Percentiles rank a stretch among this genome's conserved stretches.
These are phyloP conservation scores for Lordiphosa clarofinis DNA, from an alignment of 1,140 invertebrate genomes.

Conservation along the genomic window DNA sequence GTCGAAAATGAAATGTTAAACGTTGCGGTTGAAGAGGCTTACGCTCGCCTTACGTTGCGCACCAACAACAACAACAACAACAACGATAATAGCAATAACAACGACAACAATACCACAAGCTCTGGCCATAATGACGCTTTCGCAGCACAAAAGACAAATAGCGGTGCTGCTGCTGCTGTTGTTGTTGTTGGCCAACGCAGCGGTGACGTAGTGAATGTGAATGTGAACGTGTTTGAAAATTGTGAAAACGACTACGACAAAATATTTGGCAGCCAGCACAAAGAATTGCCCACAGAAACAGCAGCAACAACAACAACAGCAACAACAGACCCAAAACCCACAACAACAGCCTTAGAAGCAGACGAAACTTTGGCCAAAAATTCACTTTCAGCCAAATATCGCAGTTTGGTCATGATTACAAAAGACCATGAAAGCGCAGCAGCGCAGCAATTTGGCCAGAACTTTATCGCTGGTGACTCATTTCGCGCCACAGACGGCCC, in stretches of 20 bases:
- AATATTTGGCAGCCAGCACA: slow-evolving; percentile 51
- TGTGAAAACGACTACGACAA: slow-evolving; percentile 80
- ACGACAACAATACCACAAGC: slow-evolving; percentile 37
- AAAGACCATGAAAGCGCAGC: slow-evolving; percentile 81
- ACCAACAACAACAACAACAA: slow-evolving; percentile 28
- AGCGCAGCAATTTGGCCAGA: slow-evolving; percentile 44
- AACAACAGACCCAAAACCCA: slow-evolving; percentile 11
- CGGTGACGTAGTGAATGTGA: slow-evolving; percentile 67
- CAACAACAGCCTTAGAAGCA: slow-evolving; percentile 17
- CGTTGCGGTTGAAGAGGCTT: slow-evolving; percentile 61
- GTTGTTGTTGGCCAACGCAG: slow-evolving; percentile 42
- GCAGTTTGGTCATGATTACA: slow-evolving; percentile 92
- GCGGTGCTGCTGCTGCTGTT: slow-evolving; percentile 34
- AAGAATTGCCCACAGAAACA: slow-evolving; percentile 26
- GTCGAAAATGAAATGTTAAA: slow-evolving; percentile 79
- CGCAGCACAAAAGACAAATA: slow-evolving; percentile 68
- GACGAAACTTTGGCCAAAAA: slow-evolving; percentile 44
- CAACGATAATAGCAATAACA: slow-evolving; percentile 3
- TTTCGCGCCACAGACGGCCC: slow-evolving; percentile 25
- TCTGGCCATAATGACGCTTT: slow-evolving; percentile 63
- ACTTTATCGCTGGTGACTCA: slow-evolving; percentile 54
- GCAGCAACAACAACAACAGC: slow-evolving; percentile 5
- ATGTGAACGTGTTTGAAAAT: slow-evolving; percentile 61
- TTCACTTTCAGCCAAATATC: slow-evolving; percentile 85
- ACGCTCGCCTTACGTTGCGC: slow-evolving; percentile 60